Base-by-base conservation (phyloP, 2,888 invertebrate genomes). In the Synergus itoensis region DNA sequence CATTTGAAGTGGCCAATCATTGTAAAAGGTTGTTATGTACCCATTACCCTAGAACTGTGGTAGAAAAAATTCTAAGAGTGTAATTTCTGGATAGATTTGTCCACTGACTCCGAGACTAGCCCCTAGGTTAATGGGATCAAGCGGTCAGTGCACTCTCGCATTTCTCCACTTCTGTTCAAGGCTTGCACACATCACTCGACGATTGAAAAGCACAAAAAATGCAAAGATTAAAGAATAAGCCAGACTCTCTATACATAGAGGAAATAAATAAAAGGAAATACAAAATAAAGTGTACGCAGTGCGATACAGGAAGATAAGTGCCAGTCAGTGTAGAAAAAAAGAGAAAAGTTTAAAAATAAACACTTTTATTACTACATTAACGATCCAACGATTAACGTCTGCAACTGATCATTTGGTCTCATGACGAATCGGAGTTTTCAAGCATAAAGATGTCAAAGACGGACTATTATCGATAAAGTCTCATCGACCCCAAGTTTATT, bases 61-160 rank as follows among this genome's bases (percentile, higher is more conserved):
- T 36, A 36, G 4, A 36, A 36, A 36, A 36, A 36, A 36, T 36
- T 7, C 7, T 36, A 4, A 36, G 36, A 36, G 36, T 36, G 5
- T 36, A 36, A 36, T 36, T 36, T 36, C 36, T 36, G 36, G 5
- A 36, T 36, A 36, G 36, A 36, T 36, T 18, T 53, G 53, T 53
- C n/a, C n/a, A 53, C n/a, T n/a, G 69, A 69, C 67, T 73, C 77
- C 53, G 78, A 78, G 77, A 53, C n/a, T n/a, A 76, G 76, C 67
- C 76, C 77, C 60, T 79, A 78, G 77, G 85, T 83, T 87, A 86
- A 88, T 86, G 83, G 82, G 84, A 86, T 87, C 83, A 83, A 79
- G 82, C 86, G 85, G 87, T 86, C 87, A 84, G 82, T 86, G 87
- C 86, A 85, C 86, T 85, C 84, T 79, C 82, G 83, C 84, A 82